Evolutionary conservation across 2,113 vertebrate genomes (phyloP).

Genomic region (Lophotis ruficrista): DNA sequence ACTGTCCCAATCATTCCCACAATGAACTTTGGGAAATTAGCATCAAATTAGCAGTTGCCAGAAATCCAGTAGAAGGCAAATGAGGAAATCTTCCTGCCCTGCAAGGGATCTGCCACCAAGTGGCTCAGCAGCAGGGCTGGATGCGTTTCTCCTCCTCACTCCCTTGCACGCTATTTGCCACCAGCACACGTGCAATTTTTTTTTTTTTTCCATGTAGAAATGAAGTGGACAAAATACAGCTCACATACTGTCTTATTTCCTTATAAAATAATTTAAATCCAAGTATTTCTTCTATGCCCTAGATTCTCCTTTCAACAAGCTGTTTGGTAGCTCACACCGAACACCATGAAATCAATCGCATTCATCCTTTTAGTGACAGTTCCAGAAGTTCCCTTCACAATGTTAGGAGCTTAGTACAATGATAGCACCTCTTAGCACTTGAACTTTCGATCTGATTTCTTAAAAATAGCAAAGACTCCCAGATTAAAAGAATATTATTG

Average conservation of each 20-base stretch:
- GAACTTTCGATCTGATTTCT: constrained; percentile 45
- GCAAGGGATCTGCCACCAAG: background rate
- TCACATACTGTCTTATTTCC: background rate
- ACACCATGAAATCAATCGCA: background rate
- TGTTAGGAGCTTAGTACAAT: background rate
- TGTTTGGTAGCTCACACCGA: background rate
- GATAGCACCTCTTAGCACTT: background rate
- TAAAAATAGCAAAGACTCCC: background rate
- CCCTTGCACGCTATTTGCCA: background rate
- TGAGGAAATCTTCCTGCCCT: background rate
- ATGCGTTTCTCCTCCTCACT: background rate
- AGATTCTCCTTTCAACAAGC: background rate
- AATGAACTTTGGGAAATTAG: background rate
- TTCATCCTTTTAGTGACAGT: background rate
- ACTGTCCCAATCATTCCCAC: background rate
- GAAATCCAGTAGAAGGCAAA: background rate
- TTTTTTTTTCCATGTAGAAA: background rate
- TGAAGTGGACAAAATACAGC: background rate
- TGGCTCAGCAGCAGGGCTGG: background rate
- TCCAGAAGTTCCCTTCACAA: background rate
- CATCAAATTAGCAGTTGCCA: background rate
- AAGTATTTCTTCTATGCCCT: background rate
- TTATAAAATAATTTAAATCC: background rate
- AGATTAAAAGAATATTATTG: background rate
- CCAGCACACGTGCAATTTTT: background rate